Base-by-base conservation (phyloP, 2,797 vertebrate species). In the Scarus forsteni region DNA sequence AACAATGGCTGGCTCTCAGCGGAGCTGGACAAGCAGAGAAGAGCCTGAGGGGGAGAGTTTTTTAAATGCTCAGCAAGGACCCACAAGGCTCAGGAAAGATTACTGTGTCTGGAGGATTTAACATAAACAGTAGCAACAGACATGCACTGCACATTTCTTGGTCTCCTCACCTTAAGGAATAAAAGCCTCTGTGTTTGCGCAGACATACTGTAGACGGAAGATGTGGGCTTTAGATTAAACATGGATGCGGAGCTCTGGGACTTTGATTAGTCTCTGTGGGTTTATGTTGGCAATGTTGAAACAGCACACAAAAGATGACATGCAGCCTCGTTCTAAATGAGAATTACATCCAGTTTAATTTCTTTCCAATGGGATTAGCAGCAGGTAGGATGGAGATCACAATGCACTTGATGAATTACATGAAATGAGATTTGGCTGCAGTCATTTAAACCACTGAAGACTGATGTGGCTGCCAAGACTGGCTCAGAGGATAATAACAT, bases 401-500 rank as follows among this genome's bases (percentile, higher is more conserved):
- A 81, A 67, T 50, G 72, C 59, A 49, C 75, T 63, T 80, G 89
- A 89, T 88, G 79, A 88, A 86, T 84, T 71, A 81, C 73, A 80
- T 56, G 27, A 82, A 92, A 92, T 91, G 73, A 80, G 88, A 90
- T 90, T 88, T 90, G 80, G 77, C 83, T 79, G 60, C 72, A 65
- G 66, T 86, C 81, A 75, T 16, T 34, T 70, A 52, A 68, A 74
- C 75, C 71, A 80, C 65, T 78, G 35, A 81, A 82, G 88, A 85
- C 39, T 52, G 81, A 84, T 63, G 77, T 81, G 61, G 50, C 66
- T 78, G 84, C 84, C 81, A 83, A 68, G 78, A 70, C 66, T 70
- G 77, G 76, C 79, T 88, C 73, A 77, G 3, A 10, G 59, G 64
- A 80, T 91, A 87, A 90, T 83, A 68, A 64, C 50, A 77, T 91